Evolutionary conservation across 2,797 vertebrate species (phyloP).

Genomic region (Betta splendens): DNA sequence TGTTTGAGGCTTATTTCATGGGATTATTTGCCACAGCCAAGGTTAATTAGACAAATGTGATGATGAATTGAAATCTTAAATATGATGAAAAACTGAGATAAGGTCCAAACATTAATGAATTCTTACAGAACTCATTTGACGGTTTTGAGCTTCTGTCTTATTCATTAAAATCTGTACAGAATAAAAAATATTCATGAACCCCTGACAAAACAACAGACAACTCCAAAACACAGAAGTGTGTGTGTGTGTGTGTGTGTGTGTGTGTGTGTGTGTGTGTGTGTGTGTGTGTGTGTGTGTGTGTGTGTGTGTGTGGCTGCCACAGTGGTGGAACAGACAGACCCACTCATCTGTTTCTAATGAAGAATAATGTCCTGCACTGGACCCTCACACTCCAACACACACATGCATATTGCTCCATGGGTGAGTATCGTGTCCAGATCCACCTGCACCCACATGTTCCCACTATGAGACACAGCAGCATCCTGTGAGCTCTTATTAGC

Average conservation of each 20-base stretch:
- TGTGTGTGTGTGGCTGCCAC: slow-evolving; percentile 39
- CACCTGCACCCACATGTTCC: slow-evolving; percentile 16
- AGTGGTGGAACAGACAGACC: slow-evolving; percentile 69
- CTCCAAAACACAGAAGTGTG: slow-evolving; percentile 42
- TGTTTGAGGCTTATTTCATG: not conserved
- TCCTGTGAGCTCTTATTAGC: not conserved
- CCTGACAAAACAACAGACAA: slow-evolving; percentile 30
- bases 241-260: too few species aligned
- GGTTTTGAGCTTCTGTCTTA: not conserved
- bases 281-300: slow-evolving; percentile 4
- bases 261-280: slow-evolving; percentile 14
- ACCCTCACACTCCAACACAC: slow-evolving; percentile 17
- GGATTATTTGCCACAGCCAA: slow-evolving; percentile 12
- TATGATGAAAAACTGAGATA: slow-evolving; percentile 7
- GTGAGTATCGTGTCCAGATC: slow-evolving; percentile 6
- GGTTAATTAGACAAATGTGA: slow-evolving; percentile 9
- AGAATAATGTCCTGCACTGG: slow-evolving; percentile 72
- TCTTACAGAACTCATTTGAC: not conserved
- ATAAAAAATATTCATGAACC: not conserved
- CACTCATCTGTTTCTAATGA: slow-evolving; percentile 80
- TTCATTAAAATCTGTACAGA: not conserved
- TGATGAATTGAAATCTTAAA: slow-evolving; percentile 2
- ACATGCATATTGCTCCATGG: slow-evolving; percentile 1
- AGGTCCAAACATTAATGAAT: not conserved
- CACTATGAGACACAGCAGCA: slow-evolving; percentile 3